Evolutionary conservation across 2,888 invertebrate genomes (phyloP).

Genomic region (Lasioglossum pauxillum): DNA sequence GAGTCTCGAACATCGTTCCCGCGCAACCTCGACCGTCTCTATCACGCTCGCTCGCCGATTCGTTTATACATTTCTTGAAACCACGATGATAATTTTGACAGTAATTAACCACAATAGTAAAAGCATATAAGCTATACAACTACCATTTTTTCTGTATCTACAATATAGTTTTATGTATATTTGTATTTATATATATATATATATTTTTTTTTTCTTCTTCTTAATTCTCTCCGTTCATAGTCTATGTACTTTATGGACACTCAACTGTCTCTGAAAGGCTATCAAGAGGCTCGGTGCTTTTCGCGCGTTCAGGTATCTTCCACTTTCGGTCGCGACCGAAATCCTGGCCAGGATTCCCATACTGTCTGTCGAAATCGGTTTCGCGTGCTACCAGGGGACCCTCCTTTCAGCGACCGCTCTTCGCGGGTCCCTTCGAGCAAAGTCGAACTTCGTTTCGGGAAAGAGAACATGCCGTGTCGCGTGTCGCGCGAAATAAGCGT

Average conservation of each 20-base stretch:
- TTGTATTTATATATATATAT: slow-evolving; percentile 51
- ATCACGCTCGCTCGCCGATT: slow-evolving; percentile 24
- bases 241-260: slow-evolving; percentile 57
- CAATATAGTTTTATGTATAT: slow-evolving; percentile 76
- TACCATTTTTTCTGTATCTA: slow-evolving; percentile 81
- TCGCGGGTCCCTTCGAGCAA: not conserved
- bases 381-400: not conserved
- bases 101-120: slow-evolving; percentile 83
- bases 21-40: slow-evolving; percentile 17
- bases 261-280: slow-evolving; percentile 60
- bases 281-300: slow-evolving; percentile 52
- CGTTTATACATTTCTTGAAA: slow-evolving; percentile 51
- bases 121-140: slow-evolving; percentile 84
- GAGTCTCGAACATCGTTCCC: slow-evolving; percentile 28
- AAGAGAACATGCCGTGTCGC: not conserved
- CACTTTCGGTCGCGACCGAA: slow-evolving; percentile 18
- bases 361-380: not conserved
- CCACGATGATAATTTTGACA: slow-evolving; percentile 78
- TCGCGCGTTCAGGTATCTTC: slow-evolving; percentile 51
- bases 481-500: slow-evolving; percentile 13
- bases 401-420: not conserved
- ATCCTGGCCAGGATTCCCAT: slow-evolving; percentile 11
- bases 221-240: slow-evolving; percentile 51
- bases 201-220: slow-evolving; percentile 51
- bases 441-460: not conserved